Base-by-base conservation (phyloP, 2,888 invertebrate genomes). In the Ophion ventricosus region DNA sequence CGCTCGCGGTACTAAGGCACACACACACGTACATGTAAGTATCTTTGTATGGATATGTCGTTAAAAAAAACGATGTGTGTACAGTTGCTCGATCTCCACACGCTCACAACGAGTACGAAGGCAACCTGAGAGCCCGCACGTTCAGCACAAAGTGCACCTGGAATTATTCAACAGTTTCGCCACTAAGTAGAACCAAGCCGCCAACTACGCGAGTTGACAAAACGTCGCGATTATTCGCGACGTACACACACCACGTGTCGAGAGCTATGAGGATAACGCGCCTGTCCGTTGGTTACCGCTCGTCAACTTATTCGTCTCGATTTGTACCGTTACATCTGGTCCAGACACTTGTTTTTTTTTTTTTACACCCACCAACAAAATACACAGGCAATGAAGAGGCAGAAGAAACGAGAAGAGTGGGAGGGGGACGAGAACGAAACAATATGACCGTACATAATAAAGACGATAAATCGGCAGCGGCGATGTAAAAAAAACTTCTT, bases 151-250 rank as follows among this genome's bases (percentile, higher is more conserved):
- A 49, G 72, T 76, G 73, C 76, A 77, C 66, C 56, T 77, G 69
- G 73, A 84, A 84, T 80, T 77, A 84, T 84, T 84, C 80, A 80
- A 84, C 80, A 80, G 80, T 77, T 84, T 77, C 64, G 17, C n/a
- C 26, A 69, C 49, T 54, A n/a, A 54, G 26, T 11, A 20, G 26
- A 69, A 54, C 25, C 49, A 49, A 43, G 0, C 20, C 49, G 8
- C 10, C 10, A n/a, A 29, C 20, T 40, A 26, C 26, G 20, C 35
- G 66, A n/a, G 43, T 43, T 43, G 43, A 43, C 43, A 43, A 43
- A 43, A 43, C 43, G 43, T 8, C 43, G 11, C 43, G 14, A 43
- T 35, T 8, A 5, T 8, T 35, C 35, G 7, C 35, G 35, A 35
- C 7, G 35, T n/a, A n/a, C 0, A 35, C 35, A 35, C 35, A 35